Evolutionary conservation across 1,140 invertebrate genomes (phyloP), one percentile per base, ranked within the genome.

Genomic region (Heliconius melpomene): DNA sequence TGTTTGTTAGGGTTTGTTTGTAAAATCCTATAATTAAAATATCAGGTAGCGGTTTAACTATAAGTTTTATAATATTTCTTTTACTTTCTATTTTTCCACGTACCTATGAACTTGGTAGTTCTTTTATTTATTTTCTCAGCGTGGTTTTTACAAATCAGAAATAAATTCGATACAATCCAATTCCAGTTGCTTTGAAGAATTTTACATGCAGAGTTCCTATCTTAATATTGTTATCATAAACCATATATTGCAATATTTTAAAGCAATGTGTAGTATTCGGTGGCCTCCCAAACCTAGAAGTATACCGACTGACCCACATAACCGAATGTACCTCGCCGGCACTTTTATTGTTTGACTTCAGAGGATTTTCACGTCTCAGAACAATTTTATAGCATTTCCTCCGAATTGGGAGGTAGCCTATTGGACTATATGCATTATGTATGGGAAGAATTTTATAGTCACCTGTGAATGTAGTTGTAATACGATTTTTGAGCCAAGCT

Each of bases 301-400:
- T 38, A 29, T 8, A 66, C 36, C 71, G 36, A 57, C 38, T 74
- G 77, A 74, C 77, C 72, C 77, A 70, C 18, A 72, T 74, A 36
- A 54, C 7, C 77, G 23, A 66, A 74, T 79, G 40, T 36, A 50
- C 74, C 54, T 74, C 9, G 20, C 13, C 32, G 60, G 72, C 32
- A 54, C 73, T 79, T 79, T 74, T 74, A 78, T 66, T 79, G 72
- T 74, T 74, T 50, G 72, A 50, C 54, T 74, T 72, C 54, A 72
- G 72, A 74, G 23, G 38, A 79, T 74, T 74, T 73, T 79, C 77
- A 74, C 77, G 72, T 46, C 66, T 70, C 77, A 66, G 36, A 32
- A 32, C 26, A 74, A 66, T 74, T 70, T 74, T 72, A 74, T 74
- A 70, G 54, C 29, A 79, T 74, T 74, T 60, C 50, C 70, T 29